Conservation (phyloP, 2,797 vertebrate species). For the Myotis findleyi region DNA sequence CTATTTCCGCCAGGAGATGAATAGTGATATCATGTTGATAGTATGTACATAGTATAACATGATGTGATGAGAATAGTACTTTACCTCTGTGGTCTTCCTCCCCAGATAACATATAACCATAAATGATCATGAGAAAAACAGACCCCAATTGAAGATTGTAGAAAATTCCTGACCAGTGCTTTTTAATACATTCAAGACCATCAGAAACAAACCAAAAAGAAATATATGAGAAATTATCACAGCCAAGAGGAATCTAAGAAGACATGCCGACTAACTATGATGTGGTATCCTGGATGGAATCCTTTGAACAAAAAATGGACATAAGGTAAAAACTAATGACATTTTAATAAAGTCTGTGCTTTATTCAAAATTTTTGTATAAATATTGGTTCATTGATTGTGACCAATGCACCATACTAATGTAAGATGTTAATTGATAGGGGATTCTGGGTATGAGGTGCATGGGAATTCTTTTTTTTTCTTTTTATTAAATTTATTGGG, state of each 20-base stretch:
- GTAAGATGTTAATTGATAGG: background rate
- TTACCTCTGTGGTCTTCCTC: background rate
- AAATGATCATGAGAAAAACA: background rate
- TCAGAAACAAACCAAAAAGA: background rate
- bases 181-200: background rate
- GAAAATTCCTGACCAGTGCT: background rate
- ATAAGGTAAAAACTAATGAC: background rate
- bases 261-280: background rate
- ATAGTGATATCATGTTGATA: background rate
- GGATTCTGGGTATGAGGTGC: background rate
- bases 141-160: background rate
- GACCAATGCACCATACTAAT: background rate
- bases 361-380: background rate
- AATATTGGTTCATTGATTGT: background rate
- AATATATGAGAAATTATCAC: background rate
- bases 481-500: background rate
- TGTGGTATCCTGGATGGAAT: background rate
- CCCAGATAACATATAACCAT: background rate
- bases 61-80: background rate
- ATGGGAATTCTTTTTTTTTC: background rate
- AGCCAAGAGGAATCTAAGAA: background rate
- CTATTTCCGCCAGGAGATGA: background rate
- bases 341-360: background rate
- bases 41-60: too few relatives aligned
- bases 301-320: background rate